Evolutionary conservation across 2,113 vertebrate genomes (phyloP), one percentile per base, ranked within the genome.

Genomic region (cattle (Bos taurus)): DNA sequence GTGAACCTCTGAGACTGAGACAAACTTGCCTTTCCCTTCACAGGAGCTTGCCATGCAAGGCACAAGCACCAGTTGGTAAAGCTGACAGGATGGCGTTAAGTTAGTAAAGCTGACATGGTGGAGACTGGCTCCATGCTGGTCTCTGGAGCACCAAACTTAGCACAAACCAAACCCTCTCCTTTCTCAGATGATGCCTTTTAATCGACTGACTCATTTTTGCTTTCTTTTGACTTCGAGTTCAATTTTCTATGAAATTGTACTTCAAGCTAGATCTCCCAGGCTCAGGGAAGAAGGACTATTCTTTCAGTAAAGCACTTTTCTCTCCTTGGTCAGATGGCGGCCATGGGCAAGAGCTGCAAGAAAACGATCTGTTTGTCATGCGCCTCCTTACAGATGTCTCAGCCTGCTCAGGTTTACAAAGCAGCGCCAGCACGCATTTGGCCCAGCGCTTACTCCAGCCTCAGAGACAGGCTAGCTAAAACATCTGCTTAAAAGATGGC

Each of bases 351-450:
- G 40, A 95, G 15, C 13, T 80, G 23, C 85, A 93, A 89, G 25
- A 36, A 40, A 87, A 23, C 23, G 14, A 82, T 7, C 17, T 59
- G 3, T 59, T 95, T 85, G 57, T 43, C 78, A 40, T 19, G 14
- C 2, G 78, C 7, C 12, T 62, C 30, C 67, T 59, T 59, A 80
- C 17, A 78, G 78, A 64, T 2, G 0, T 28, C 54, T n/a, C 5
- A 83, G 12, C 28, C 30, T 56, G 36, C 5, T 91, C 12, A 40
- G n/a, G 7, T 78, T 43, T 67, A 40, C 15, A 28, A n/a, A 13
- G 0, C 1, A 62, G 8, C 1, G 0, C 3, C 23, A 33, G 59
- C 11, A 57, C 2, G 17, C 5, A 4, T 6, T 3, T 25, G 25
- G 43, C 52, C 25, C 23, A 33, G 19, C 12, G 26, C 54, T 89